Evolutionary conservation across 2,888 invertebrate genomes (phyloP), one percentile per base, ranked within the genome.

Genomic region (Parnassius glacialis): DNA sequence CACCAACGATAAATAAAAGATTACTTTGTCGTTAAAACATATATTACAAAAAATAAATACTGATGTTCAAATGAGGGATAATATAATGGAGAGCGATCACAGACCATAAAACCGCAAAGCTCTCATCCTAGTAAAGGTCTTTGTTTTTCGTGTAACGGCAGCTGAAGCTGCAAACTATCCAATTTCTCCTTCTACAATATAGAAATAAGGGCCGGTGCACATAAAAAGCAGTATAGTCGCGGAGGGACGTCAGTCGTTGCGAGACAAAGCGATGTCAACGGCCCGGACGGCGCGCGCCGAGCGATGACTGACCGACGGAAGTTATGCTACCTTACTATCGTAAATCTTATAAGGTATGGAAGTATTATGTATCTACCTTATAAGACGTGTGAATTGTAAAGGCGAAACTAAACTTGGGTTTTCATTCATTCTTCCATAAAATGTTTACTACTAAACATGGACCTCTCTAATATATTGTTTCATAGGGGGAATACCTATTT

Each of bases 211-310:
- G 52, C 57, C 25, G 34, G 57, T 41, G 56, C 57, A 55, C 50
- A 57, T 34, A 34, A 41, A 45, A 41, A 12, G 52, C 48, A 50
- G 52, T 53, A 48, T 9, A 16, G 13, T 9, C 13, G 48, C 13
- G 13, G 58, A 52, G 52, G 20, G 51, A 70, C 68, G 70, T 73
- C 77, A 72, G 75, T 76, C 74, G 72, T 71, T 69, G 72, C 72
- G 74, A 78, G 76, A 84, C 85, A 85, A 84, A 81, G 82, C 79
- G 75, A 76, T 80, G 85, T 85, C 86, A 85, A 83, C 79, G 86
- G 70, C 76, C 85, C 74, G 44, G 52, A 5, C 25, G 56, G 34
- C n/a, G 10, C 48, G 57, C 63, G 45, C 54, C 70, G 73, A 68
- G 62, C 75, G 72, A 72, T 72, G 76, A 74, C 74, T 73, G 71